phyloP scores from a whole-genome alignment of 1,140 invertebrate genomes.

The Ostrea edulis region DNA sequence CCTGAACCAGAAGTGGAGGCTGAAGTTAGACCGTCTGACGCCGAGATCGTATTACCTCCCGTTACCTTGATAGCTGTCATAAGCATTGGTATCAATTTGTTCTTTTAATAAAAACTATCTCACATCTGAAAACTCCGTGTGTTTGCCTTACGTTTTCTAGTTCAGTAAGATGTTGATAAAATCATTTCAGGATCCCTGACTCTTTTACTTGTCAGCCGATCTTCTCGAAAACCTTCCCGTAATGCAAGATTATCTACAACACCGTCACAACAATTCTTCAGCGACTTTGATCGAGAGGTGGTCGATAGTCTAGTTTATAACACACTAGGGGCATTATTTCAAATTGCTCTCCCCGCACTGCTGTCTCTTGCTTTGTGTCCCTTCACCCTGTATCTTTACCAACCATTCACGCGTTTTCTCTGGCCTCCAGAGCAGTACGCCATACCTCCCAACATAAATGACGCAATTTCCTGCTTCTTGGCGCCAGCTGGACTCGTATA shows the following conservation, averaged over 20 bases:
- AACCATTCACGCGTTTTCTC: conserved; percentile 59
- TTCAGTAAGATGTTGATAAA: too few relatives aligned
- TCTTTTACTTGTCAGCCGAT: too few relatives aligned
- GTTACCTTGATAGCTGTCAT: conserved; percentile 57
- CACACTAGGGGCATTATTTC: conserved; percentile 58
- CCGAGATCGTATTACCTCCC: conserved; percentile 65
- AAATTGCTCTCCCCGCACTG: conserved; percentile 64
- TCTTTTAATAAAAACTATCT: too few relatives aligned
- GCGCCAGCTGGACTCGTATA: conserved; percentile 70
- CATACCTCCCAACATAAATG: conserved; percentile 65
- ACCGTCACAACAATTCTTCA: background rate
- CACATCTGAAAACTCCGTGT: too few relatives aligned
- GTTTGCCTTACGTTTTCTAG: too few relatives aligned
- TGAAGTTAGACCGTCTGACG: conserved; percentile 49
- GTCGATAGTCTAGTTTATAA: conserved; percentile 62
- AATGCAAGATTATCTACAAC: background rate
- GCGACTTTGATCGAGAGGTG: conserved; percentile 62
- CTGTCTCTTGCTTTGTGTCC: conserved; percentile 66
- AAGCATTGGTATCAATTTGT: conserved; percentile 51
- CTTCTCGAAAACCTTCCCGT: background rate
- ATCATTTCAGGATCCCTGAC: too few relatives aligned
- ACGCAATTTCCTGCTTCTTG: conserved; percentile 70
- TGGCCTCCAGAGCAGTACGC: conserved; percentile 61
- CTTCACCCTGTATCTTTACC: conserved; percentile 65
- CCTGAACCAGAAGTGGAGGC: conserved; percentile 44